Evolutionary conservation across 1,140 invertebrate genomes (phyloP).

Genomic region (Neoseiulus cucumeris): DNA sequence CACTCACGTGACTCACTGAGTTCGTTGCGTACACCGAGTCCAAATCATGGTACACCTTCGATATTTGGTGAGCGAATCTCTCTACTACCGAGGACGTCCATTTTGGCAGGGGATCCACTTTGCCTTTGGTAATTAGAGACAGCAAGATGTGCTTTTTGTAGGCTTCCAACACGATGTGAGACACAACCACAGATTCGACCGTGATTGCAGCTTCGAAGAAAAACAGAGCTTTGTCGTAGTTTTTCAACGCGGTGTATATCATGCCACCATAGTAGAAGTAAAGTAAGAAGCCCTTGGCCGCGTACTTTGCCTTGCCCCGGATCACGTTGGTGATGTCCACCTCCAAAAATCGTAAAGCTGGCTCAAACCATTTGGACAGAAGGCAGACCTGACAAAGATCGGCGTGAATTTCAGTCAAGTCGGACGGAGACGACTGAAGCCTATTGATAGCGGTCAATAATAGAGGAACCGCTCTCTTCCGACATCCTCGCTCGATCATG

Average conservation of each 20-base stretch:
- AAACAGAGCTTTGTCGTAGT: slow-evolving; percentile 73
- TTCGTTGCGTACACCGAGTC: slow-evolving; percentile 57
- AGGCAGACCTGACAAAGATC: slow-evolving; percentile 81
- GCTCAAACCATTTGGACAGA: slow-evolving; percentile 72
- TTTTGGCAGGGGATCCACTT: slow-evolving; percentile 59
- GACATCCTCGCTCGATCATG: slow-evolving; percentile 27
- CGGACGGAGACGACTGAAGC: slow-evolving; percentile 61
- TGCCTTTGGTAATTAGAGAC: slow-evolving; percentile 72
- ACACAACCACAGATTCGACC: slow-evolving; percentile 73
- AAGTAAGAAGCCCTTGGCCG: slow-evolving; percentile 72
- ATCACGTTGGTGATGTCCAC: slow-evolving; percentile 76
- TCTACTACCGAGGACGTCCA: slow-evolving; percentile 72
- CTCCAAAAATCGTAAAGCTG: slow-evolving; percentile 67
- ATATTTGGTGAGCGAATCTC: slow-evolving; percentile 61
- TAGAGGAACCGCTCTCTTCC: slow-evolving; percentile 61
- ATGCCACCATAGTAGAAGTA: slow-evolving; percentile 96
- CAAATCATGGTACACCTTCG: slow-evolving; percentile 72
- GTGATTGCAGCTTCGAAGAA: slow-evolving; percentile 87
- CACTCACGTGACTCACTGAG: slow-evolving; percentile 43
- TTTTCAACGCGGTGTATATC: slow-evolving; percentile 80
- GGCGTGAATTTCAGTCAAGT: slow-evolving; percentile 78
- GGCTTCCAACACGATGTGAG: slow-evolving; percentile 86
- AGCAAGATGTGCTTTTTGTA: slow-evolving; percentile 91
- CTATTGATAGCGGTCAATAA: slow-evolving; percentile 65
- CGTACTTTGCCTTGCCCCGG: slow-evolving; percentile 58